Percentiles rank a stretch among this genome's conserved stretches.
Conservation (phyloP, 2,888 invertebrate species). For the Serrognathus titanus region DNA sequence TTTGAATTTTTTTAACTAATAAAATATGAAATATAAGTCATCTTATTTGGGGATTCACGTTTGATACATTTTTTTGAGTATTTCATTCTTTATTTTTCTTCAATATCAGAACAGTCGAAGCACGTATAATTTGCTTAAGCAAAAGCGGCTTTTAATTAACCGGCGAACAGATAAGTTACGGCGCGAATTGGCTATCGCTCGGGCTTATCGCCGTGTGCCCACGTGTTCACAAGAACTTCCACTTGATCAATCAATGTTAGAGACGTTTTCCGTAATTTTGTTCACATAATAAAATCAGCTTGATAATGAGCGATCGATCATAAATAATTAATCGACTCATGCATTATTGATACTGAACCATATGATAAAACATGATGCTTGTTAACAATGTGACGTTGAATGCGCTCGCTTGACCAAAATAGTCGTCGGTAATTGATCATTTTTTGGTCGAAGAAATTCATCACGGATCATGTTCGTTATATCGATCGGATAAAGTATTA, state of each 20-base stretch:
- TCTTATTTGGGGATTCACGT: too few relatives aligned
- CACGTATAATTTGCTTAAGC: too few relatives aligned
- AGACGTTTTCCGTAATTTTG: constrained; percentile 15
- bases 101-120: too few relatives aligned
- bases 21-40: too few relatives aligned
- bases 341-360: constrained; percentile 46
- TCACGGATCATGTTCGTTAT: not conserved
- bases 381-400: constrained; percentile 8
- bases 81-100: too few relatives aligned
- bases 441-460: constrained; percentile 3
- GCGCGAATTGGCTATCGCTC: too few relatives aligned
- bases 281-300: constrained; percentile 32
- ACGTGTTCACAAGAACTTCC: constrained; percentile 3
- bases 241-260: constrained; percentile 18
- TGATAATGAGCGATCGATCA: constrained; percentile 45
- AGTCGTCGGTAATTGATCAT: constrained; percentile 5
- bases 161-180: too few relatives aligned
- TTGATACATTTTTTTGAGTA: too few relatives aligned
- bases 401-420: constrained; percentile 3
- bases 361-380: constrained; percentile 21
- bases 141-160: too few relatives aligned
- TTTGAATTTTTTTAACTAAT: too few relatives aligned
- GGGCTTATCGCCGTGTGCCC: not conserved
- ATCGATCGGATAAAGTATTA: too few relatives aligned
- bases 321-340: constrained; percentile 48